These are phyloP conservation scores for Heteropelma amictum DNA, from an alignment of 2,888 invertebrate genomes.

Conservation along the genomic window DNA sequence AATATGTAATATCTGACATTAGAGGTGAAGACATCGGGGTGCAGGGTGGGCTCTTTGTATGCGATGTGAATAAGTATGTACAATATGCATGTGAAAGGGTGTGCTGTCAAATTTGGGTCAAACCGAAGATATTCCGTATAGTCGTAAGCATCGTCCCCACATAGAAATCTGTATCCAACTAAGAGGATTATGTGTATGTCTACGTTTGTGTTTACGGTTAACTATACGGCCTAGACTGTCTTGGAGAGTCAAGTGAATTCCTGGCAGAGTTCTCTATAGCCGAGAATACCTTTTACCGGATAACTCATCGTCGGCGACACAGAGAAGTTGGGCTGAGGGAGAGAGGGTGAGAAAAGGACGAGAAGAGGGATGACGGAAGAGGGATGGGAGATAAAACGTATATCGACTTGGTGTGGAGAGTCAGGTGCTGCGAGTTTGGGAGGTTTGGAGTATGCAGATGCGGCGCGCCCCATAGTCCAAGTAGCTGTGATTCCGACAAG, in stretches of 20 bases:
- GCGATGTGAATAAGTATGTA: not conserved
- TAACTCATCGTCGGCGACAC: constrained; percentile 35
- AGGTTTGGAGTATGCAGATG: constrained; percentile 41
- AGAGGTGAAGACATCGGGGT: not conserved
- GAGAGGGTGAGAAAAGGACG: not conserved
- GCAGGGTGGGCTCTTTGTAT: not conserved
- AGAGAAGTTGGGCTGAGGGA: not conserved
- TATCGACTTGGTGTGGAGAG: not conserved
- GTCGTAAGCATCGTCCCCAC: not conserved
- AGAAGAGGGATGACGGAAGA: not conserved
- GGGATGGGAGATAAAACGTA: not conserved
- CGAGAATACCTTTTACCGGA: constrained; percentile 50
- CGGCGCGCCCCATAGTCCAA: constrained; percentile 14
- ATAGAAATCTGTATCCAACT: not conserved
- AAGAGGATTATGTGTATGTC: not conserved
- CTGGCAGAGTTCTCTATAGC: constrained; percentile 35
- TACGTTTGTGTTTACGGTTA: constrained; percentile 19
- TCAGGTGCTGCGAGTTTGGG: constrained; percentile 32
- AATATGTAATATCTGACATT: constrained; percentile 36
- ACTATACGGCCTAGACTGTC: constrained; percentile 25
- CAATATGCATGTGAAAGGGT: constrained; percentile 26
- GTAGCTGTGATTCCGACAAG: constrained; percentile 15
- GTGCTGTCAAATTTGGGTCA: constrained; percentile 47
- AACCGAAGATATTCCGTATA: constrained; percentile 42
- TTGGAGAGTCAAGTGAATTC: constrained; percentile 45